phyloP scores from a whole-genome alignment of 2,113 vertebrate genomes.

The Lophotis ruficrista region DNA sequence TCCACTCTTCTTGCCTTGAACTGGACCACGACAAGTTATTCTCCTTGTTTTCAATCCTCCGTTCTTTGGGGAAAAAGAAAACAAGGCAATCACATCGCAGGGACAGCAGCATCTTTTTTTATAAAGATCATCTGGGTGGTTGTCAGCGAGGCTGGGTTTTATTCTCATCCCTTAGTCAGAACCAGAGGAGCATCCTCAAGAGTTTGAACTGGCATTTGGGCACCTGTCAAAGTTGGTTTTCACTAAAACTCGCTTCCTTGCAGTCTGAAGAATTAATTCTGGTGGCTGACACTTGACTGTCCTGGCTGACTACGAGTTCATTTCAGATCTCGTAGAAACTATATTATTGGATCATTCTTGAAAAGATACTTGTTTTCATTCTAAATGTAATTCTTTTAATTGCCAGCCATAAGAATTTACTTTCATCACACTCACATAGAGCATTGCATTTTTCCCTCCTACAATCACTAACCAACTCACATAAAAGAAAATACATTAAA shows the following conservation, averaged over 20 bases:
- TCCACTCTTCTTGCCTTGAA: background rate
- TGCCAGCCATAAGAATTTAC: constrained; percentile 1
- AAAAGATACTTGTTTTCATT: constrained; percentile 1
- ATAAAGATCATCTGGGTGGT: background rate
- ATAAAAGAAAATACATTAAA: constrained; percentile 37
- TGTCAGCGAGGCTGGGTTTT: background rate
- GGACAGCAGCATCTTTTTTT: background rate
- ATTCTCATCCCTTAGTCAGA: background rate
- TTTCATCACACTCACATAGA: background rate
- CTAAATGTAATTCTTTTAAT: constrained; percentile 43
- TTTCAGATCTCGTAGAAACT: background rate
- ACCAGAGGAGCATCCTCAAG: background rate
- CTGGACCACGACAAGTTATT: background rate
- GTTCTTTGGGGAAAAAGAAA: background rate
- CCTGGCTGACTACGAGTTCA: background rate
- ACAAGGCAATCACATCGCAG: background rate
- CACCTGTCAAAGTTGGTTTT: background rate
- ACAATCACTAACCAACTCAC: background rate
- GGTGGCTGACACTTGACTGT: background rate
- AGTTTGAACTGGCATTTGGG: constrained; percentile 4
- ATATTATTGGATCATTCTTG: background rate
- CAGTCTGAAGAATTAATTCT: background rate
- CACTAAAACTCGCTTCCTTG: constrained; percentile 14
- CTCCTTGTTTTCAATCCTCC: background rate
- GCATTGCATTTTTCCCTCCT: background rate